phyloP scores from a whole-genome alignment of 2,113 vertebrate genomes.

The Cheirogaleus medius region DNA sequence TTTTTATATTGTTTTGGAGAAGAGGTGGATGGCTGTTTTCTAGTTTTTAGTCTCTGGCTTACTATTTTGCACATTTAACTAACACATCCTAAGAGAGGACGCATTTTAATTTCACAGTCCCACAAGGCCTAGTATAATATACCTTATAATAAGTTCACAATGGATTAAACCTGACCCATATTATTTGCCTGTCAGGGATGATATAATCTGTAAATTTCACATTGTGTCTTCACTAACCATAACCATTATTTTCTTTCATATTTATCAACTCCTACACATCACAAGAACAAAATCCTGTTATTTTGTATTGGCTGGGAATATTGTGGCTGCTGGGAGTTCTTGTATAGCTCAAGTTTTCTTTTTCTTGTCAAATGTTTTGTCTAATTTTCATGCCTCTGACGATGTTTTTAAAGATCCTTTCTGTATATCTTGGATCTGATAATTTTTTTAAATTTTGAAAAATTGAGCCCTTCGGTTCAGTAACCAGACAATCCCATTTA shows the following conservation, averaged over 20 bases:
- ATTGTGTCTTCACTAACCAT: neutral
- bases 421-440: neutral
- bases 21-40: neutral
- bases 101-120: neutral
- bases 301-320: slow-evolving; percentile 24
- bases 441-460: neutral
- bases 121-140: neutral
- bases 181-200: neutral
- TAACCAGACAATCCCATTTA: neutral
- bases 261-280: neutral
- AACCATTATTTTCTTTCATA: slow-evolving; percentile 24
- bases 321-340: neutral
- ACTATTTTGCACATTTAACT: neutral
- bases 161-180: neutral
- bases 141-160: neutral
- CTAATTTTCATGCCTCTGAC: slow-evolving; percentile 22
- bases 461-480: neutral
- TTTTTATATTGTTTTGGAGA: neutral
- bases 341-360: slow-evolving; percentile 20
- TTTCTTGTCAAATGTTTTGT: slow-evolving; percentile 47
- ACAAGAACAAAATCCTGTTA: slow-evolving; percentile 44
- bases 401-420: slow-evolving; percentile 28
- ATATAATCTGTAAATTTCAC: neutral
- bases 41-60: neutral
- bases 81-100: neutral